Evolutionary conservation across 2,797 vertebrate genomes (phyloP).

Genomic region (Threskiornis aethiopicus): DNA sequence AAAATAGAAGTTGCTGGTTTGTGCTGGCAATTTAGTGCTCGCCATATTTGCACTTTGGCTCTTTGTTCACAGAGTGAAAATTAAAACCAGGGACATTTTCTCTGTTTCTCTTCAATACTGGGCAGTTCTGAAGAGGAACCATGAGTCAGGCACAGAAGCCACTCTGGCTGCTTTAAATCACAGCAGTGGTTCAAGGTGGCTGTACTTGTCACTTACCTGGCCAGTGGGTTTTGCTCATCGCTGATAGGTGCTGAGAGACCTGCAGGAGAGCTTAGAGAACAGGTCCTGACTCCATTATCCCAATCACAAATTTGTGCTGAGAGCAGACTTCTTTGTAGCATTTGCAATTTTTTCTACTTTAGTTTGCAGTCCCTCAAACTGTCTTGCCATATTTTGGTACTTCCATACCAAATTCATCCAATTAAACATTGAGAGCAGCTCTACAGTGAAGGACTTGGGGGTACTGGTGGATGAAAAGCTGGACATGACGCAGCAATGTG

Average conservation of each 20-base stretch:
- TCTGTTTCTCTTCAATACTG: neutral
- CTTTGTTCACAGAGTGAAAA: neutral
- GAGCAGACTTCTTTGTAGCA: neutral
- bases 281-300: neutral
- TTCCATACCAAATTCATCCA: neutral
- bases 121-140: neutral
- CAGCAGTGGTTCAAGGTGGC: neutral
- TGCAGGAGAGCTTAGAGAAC: neutral
- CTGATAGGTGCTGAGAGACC: neutral
- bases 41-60: neutral
- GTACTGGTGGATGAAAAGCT: neutral
- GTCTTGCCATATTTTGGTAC: neutral
- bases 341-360: neutral
- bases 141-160: neutral
- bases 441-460: neutral
- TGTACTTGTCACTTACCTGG: neutral
- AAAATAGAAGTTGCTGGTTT: neutral
- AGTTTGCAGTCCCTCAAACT: neutral
- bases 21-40: neutral
- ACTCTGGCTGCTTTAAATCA: neutral
- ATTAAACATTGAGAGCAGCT: neutral
- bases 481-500: rapidly evolving
- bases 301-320: neutral
- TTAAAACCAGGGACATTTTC: neutral
- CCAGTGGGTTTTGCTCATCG: neutral